Percentiles rank a stretch among this genome's conserved stretches.
These are phyloP conservation scores for Phenganax marumi DNA, from an alignment of 92 coral and sea anemone species.

Conservation along the genomic window DNA sequence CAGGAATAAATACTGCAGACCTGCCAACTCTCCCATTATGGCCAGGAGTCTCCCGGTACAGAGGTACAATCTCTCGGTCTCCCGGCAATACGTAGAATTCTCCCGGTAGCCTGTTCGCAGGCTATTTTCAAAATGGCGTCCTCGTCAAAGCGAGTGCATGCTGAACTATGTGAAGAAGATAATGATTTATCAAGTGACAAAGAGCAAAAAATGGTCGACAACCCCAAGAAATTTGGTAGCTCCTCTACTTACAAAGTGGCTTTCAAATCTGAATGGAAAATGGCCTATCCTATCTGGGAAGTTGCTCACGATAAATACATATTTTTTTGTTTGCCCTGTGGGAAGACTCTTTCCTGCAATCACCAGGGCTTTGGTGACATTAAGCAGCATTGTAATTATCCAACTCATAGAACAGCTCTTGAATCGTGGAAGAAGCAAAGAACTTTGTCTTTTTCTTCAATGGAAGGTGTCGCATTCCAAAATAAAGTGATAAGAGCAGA, in stretches of 20 bases:
- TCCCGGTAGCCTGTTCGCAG: conserved; percentile 46
- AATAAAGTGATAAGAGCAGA: not conserved
- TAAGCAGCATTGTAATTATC: not conserved
- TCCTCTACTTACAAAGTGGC: conserved; percentile 16
- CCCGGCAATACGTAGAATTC: conserved; percentile 29
- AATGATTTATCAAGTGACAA: not conserved
- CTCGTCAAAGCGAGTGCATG: not conserved
- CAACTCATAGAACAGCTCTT: not conserved
- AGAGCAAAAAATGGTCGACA: not conserved
- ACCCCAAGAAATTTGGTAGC: not conserved
- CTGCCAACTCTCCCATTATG: conserved; percentile 25
- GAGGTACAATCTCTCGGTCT: conserved; percentile 44
- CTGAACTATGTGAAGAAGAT: not conserved
- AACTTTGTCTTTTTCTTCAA: not conserved
- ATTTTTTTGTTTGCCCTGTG: conserved; percentile 13
- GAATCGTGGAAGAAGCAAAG: not conserved
- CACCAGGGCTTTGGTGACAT: conserved; percentile 24
- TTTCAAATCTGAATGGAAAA: conserved; percentile 10
- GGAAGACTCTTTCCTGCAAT: not conserved
- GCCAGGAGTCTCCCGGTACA: conserved; percentile 31
- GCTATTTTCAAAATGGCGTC: conserved; percentile 7
- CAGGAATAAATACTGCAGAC: no score
- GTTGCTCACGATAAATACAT: conserved; percentile 8
- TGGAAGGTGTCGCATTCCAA: not conserved
- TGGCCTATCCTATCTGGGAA: not conserved